Evolutionary conservation across 1,140 invertebrate species (phyloP).

Genomic region (Drosophila eugracilis): DNA sequence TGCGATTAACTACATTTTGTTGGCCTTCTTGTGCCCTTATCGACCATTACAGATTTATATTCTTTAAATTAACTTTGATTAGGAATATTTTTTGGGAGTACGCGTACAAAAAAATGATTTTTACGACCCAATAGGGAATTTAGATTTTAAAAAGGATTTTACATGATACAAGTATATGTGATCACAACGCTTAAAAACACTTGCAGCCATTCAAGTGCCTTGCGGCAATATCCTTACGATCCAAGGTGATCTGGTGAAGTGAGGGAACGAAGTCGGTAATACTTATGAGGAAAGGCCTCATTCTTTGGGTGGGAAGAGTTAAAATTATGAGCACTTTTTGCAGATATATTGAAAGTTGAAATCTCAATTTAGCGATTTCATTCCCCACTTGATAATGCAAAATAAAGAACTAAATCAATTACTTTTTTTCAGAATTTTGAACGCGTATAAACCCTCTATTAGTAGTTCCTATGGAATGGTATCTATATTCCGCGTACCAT

Average conservation of each 20-base stretch:
- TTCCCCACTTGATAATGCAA: slow-evolving; percentile 5
- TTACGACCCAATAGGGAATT: slow-evolving; percentile 1
- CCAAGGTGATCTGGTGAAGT: slow-evolving; percentile 30
- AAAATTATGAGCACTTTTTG: not conserved
- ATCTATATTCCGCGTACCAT: slow-evolving; percentile 17
- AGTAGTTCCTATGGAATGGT: slow-evolving; percentile 14
- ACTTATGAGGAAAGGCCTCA: slow-evolving; percentile 19
- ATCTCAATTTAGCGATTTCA: slow-evolving; percentile 34
- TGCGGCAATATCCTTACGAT: slow-evolving; percentile 68
- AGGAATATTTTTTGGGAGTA: not conserved
- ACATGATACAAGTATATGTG: slow-evolving; percentile 40
- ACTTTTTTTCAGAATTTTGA: slow-evolving; percentile 39
- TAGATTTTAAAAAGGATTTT: slow-evolving; percentile 64
- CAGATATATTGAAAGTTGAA: not conserved
- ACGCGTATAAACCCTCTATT: slow-evolving; percentile 15
- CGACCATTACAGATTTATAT: slow-evolving; percentile 41
- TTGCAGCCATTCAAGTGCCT: slow-evolving; percentile 84
- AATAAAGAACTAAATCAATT: not conserved
- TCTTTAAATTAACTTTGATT: not conserved
- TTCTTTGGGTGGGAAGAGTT: slow-evolving; percentile 31
- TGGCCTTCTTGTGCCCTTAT: slow-evolving; percentile 50
- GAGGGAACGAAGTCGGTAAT: slow-evolving; percentile 27
- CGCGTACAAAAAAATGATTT: slow-evolving; percentile 34
- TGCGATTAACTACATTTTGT: slow-evolving; percentile 77
- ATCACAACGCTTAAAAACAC: slow-evolving; percentile 68